phyloP scores from a whole-genome alignment of 2,113 vertebrate genomes.

The Bothrops jararaca region DNA sequence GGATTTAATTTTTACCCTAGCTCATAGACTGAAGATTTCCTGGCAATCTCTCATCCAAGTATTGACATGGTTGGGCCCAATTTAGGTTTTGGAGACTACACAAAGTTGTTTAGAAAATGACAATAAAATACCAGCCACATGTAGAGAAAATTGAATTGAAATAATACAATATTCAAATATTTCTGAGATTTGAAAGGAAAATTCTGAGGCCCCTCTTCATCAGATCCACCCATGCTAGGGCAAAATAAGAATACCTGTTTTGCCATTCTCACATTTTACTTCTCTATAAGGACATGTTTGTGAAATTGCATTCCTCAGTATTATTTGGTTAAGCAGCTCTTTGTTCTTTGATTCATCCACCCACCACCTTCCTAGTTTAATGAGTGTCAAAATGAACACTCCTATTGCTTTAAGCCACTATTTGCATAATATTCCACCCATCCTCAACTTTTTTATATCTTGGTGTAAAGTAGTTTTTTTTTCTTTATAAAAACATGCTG shows the following conservation, averaged over 20 bases:
- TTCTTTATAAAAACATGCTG: slow-evolving; percentile 48
- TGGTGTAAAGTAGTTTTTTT: slow-evolving; percentile 19
- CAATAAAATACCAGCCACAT: neutral
- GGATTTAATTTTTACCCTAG: neutral
- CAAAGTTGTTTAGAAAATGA: neutral
- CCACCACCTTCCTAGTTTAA: slow-evolving; percentile 66
- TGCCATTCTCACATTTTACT: neutral
- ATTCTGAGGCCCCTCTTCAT: neutral
- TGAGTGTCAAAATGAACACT: slow-evolving; percentile 49
- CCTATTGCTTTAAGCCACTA: slow-evolving; percentile 47
- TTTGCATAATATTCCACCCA: slow-evolving; percentile 48
- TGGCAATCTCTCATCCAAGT: neutral
- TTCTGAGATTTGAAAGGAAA: neutral
- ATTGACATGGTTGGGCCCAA: neutral
- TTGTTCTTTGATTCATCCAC: slow-evolving; percentile 67
- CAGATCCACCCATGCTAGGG: neutral
- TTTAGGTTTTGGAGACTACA: neutral
- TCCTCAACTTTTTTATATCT: slow-evolving; percentile 38
- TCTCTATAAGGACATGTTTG: neutral
- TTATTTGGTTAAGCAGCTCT: slow-evolving; percentile 47
- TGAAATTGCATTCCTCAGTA: slow-evolving; percentile 38
- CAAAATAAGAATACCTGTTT: neutral
- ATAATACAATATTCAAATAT: neutral
- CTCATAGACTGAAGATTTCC: neutral
- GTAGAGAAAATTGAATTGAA: neutral